phyloP scores from a whole-genome alignment of 2,797 vertebrate genomes.

The Acrossocheilus wenchowensis region DNA sequence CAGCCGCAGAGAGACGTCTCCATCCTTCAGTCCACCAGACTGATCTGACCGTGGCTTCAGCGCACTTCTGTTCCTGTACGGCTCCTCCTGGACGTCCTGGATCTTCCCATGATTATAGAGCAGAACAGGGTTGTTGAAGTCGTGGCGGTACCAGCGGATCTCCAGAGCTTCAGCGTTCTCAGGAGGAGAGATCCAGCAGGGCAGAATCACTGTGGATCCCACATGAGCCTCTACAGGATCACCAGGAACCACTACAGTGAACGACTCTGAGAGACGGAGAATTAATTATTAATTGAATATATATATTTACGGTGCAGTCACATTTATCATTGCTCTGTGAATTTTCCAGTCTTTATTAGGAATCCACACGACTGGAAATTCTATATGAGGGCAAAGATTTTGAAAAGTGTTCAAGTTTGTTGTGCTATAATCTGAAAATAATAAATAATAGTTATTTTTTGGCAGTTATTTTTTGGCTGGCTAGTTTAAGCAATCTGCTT shows the following conservation, averaged over 20 bases:
- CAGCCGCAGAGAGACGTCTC: slow-evolving; percentile 70
- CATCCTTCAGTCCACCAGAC: slow-evolving; percentile 53
- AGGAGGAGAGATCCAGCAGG: slow-evolving; percentile 70
- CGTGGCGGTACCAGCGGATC: slow-evolving; percentile 64
- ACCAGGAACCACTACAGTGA: slow-evolving; percentile 36
- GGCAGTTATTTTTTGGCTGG: too few relatives aligned
- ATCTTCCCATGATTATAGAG: slow-evolving; percentile 36
- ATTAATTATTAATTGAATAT: background rate
- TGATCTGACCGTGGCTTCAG: slow-evolving; percentile 55
- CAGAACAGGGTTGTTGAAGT: slow-evolving; percentile 38
- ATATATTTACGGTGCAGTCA: too few relatives aligned
- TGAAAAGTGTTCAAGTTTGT: too few relatives aligned
- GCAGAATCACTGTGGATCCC: slow-evolving; percentile 49
- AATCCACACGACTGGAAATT: too few relatives aligned
- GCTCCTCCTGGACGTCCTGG: background rate
- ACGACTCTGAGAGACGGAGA: background rate
- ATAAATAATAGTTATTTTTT: too few relatives aligned
- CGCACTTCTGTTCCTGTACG: slow-evolving; percentile 54
- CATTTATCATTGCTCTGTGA: too few relatives aligned
- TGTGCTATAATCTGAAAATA: too few relatives aligned
- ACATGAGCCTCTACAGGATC: background rate
- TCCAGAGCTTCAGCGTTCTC: slow-evolving; percentile 57
- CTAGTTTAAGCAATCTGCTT: too few relatives aligned
- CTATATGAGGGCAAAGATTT: too few relatives aligned
- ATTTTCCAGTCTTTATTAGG: too few relatives aligned